A percentile compares a stretch with the other conserved stretches of the same genome.
Conservation (phyloP, 2,797 vertebrate species). For the Melanogrammus aeglefinus region DNA sequence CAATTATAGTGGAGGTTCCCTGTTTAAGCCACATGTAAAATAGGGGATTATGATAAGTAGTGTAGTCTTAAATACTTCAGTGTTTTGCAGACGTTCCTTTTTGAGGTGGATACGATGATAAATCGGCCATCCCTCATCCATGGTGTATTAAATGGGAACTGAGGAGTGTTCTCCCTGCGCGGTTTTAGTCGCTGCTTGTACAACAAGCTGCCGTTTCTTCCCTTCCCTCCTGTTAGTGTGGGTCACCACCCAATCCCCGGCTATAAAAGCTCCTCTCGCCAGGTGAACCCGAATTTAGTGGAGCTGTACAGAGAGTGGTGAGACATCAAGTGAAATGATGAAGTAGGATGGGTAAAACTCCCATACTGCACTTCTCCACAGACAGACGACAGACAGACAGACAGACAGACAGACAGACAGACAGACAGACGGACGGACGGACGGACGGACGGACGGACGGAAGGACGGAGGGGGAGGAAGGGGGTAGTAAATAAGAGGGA, state of each 20-base stretch:
- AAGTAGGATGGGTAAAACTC: neutral
- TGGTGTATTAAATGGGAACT: slow-evolving; percentile 15
- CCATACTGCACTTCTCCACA: neutral
- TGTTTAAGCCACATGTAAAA: no score
- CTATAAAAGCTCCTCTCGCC: slow-evolving; percentile 9
- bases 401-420: neutral
- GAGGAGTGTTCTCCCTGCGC: neutral
- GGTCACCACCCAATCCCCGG: slow-evolving; percentile 15
- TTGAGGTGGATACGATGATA: no score
- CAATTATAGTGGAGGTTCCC: no score
- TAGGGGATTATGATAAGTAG: no score
- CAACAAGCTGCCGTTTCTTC: neutral
- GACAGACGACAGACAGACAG: neutral
- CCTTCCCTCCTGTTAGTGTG: neutral
- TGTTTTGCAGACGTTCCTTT: neutral
- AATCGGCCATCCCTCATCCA: neutral
- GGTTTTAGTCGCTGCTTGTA: slow-evolving; percentile 1
- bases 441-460: neutral
- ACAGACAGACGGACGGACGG: no score
- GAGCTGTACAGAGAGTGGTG: neutral
- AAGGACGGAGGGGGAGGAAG: neutral
- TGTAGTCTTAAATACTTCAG: neutral
- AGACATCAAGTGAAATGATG: no score
- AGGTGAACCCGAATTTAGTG: neutral
- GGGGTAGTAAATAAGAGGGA: neutral